A percentile compares a stretch with the other conserved stretches of the same genome.
Conservation (phyloP, 2,888 invertebrate species). For the Eupithecia centaureata region DNA sequence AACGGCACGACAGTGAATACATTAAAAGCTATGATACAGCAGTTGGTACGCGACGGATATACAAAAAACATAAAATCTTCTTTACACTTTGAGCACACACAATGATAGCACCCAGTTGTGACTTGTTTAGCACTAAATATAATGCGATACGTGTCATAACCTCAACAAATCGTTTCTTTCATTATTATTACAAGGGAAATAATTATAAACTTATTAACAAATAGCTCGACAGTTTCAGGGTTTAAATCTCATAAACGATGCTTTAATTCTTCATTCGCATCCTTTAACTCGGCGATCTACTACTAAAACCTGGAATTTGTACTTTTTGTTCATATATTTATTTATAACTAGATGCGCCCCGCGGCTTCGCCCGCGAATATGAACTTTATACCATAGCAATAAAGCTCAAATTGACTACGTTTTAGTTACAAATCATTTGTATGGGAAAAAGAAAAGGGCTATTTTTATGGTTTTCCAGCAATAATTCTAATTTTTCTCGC, state of each 20-base stretch:
- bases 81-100: slow-evolving; percentile 39
- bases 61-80: slow-evolving; percentile 11
- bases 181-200: not conserved
- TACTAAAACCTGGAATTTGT: not conserved
- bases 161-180: not conserved
- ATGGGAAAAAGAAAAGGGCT: too few species aligned
- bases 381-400: too few species aligned
- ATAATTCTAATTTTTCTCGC: too few species aligned
- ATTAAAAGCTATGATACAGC: not conserved
- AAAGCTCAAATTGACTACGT: too few species aligned
- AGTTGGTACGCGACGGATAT: slow-evolving; percentile 6
- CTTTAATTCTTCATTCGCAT: not conserved
- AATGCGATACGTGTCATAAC: not conserved
- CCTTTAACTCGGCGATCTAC: not conserved
- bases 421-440: too few species aligned
- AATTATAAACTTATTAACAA: not conserved
- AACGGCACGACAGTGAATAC: not conserved
- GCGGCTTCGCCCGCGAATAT: too few species aligned
- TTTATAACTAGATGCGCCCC: too few species aligned
- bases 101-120: slow-evolving; percentile 39
- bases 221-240: not conserved
- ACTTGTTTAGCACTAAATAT: not conserved
- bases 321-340: not conserved
- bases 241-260: too few species aligned
- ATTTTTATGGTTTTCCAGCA: too few species aligned